Base-by-base conservation (phyloP, 2,113 vertebrate genomes). In the Amphiprion percula region DNA sequence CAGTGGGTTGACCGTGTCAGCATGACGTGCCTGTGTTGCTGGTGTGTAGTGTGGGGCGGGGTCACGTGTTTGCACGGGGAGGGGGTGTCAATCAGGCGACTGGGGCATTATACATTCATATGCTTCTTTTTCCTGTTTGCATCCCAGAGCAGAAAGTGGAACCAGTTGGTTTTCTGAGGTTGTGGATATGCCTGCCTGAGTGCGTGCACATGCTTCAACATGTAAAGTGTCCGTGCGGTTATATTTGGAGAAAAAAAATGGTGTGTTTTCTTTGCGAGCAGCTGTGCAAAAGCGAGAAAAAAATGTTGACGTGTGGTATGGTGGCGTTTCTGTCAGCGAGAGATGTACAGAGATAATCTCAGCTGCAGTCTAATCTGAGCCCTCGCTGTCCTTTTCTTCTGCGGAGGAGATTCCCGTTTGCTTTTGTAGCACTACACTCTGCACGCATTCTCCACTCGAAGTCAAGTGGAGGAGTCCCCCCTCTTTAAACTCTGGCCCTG, bases 281-380 rank as follows among this genome's bases (percentile, higher is more conserved):
- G 52, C 21, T 39, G 17, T 47, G 56, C 41, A n/a, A 64, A 47
- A 14, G 74, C 16, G 33, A 78, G 72, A 63, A n/a, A 63, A n/a
- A n/a, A 50, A 0, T 9, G 28, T 17, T 17, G 41, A 59, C 7
- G 68, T 33, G 75, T 50, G 52, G 17, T n/a, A 60, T 5, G 37
- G 65, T 11, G 41, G 69, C 5, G 54, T 63, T 37, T 79, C 71
- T 54, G 55, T 41, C 58, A 30, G 63, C 9, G 17, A 68, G 77
- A 74, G 71, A 80, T 52, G 53, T 54, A 66, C 19, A 53, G 56
- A 87, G 58, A 72, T 82, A 7, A 65, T 74, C 77, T 85, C 80
- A 85, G 79, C 82, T 84, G 84, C 82, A 77, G 74, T 85, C 79
- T 79, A 89, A 91, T 89, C 90, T 90, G 90, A 91, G 87, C 87